Evolutionary conservation across 2,113 vertebrate species (phyloP).

Genomic region (Catharus fuscescens): DNA sequence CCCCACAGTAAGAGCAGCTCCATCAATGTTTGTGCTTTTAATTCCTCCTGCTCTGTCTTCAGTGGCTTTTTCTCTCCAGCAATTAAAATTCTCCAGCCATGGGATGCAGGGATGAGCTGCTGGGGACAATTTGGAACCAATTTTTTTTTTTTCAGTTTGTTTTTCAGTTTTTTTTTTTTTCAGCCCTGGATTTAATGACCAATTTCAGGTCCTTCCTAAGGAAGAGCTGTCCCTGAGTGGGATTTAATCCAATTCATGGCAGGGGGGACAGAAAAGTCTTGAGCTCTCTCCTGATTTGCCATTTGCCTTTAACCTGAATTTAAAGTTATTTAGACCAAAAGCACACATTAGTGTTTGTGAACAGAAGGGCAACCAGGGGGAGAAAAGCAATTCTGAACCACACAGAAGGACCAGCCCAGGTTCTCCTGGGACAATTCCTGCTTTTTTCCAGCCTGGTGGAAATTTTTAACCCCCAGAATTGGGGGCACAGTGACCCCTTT

Average conservation of each 20-base stretch:
- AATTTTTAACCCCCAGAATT: fast-evolving
- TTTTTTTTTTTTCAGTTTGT: fast-evolving
- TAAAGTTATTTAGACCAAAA: neutral
- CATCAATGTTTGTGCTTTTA: fast-evolving
- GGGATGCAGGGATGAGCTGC: neutral
- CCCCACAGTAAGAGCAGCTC: fast-evolving
- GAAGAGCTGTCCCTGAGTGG: neutral
- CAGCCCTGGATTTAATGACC: neutral
- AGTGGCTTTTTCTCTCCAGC: neutral
- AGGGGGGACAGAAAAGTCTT: neutral
- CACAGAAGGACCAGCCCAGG: neutral
- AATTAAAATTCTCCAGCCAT: neutral
- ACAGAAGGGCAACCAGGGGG: slow-evolving; percentile 5
- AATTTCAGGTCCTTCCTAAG: neutral
- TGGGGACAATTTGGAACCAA: neutral
- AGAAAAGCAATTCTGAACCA: neutral
- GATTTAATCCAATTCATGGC: neutral
- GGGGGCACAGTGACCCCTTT: neutral
- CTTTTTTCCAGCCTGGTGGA: neutral
- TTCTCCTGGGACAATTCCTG: neutral
- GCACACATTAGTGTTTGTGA: neutral
- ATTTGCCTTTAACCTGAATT: neutral
- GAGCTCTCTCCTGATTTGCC: neutral
- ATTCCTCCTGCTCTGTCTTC: neutral
- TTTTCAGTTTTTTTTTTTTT: too few species aligned